phyloP scores from a whole-genome alignment of 2,797 vertebrate species.

The Sorex maritimensis region DNA sequence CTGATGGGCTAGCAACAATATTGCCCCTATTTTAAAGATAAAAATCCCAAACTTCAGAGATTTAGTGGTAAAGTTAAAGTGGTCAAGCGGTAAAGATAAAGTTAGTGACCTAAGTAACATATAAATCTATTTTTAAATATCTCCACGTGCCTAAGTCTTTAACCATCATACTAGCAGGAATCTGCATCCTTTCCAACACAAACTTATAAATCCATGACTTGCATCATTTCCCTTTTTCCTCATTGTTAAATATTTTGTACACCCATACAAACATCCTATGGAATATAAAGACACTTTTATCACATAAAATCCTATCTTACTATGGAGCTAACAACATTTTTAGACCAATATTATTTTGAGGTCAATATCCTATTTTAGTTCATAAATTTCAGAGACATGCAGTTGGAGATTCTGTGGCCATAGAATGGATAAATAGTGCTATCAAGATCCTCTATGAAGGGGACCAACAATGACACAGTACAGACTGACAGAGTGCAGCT shows the following conservation, averaged over 20 bases:
- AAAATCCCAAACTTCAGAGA: background rate
- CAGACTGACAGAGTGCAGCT: background rate
- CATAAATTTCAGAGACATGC: conserved; percentile 27
- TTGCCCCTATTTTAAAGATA: background rate
- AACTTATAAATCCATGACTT: background rate
- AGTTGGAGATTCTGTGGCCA: background rate
- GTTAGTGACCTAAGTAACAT: background rate
- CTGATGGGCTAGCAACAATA: background rate
- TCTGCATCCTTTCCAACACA: background rate
- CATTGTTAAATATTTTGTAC: background rate
- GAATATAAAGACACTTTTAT: background rate
- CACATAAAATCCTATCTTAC: conserved; percentile 4
- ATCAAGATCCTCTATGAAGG: background rate
- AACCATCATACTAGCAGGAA: background rate
- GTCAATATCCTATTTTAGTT: background rate
- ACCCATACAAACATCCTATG: background rate
- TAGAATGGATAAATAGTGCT: background rate
- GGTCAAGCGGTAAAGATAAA: background rate
- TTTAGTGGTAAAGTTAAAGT: background rate
- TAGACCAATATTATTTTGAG: background rate
- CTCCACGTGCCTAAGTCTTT: background rate
- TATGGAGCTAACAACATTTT: background rate
- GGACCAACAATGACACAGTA: background rate
- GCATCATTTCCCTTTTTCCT: background rate
- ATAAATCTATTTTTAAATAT: background rate